These are phyloP conservation scores for Ctenomys sociabilis DNA, from an alignment of 2,113 vertebrate genomes.

Conservation along the genomic window DNA sequence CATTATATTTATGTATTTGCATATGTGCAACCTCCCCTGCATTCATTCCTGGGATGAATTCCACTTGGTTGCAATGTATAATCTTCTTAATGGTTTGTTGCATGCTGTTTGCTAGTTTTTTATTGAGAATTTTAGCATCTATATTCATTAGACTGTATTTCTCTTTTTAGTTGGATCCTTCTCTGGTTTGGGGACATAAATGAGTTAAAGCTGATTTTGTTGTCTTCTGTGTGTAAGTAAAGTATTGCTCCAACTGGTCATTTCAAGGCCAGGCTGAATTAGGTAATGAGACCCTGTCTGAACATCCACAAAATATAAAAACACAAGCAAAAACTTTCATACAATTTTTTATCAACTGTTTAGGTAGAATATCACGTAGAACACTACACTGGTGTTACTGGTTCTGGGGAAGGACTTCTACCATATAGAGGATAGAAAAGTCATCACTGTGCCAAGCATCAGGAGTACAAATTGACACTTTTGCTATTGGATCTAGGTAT, in stretches of 20 bases:
- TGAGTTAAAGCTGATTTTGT: neutral
- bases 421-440: neutral
- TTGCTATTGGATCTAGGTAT: neutral
- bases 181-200: neutral
- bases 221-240: neutral
- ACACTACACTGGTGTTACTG: neutral
- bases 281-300: neutral
- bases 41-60: neutral
- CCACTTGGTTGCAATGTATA: neutral
- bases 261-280: neutral
- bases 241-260: neutral
- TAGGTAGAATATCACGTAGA: neutral
- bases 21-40: neutral
- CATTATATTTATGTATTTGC: neutral
- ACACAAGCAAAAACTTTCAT: neutral
- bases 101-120: neutral
- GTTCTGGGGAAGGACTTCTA: neutral
- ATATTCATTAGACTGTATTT: neutral
- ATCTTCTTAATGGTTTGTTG: neutral
- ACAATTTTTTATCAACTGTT: neutral
- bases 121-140: neutral
- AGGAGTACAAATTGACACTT: neutral
- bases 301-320: neutral
- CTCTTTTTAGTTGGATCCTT: neutral
- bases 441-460: neutral